Evolutionary conservation across 1,140 invertebrate genomes (phyloP).

Genomic region (Zaprionus ghesquierei): DNA sequence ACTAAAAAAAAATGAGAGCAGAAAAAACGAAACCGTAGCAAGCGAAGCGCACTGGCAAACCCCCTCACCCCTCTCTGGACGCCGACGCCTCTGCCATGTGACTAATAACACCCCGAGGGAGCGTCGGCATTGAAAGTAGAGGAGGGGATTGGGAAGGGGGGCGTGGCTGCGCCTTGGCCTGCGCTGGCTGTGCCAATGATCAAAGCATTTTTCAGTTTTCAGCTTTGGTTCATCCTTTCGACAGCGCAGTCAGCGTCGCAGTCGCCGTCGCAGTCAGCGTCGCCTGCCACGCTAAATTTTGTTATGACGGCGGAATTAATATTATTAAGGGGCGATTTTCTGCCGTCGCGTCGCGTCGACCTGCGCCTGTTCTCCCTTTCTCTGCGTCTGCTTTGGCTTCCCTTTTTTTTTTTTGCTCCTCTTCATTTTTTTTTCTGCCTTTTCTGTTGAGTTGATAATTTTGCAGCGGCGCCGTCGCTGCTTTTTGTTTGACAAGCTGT

Average conservation of each 20-base stretch:
- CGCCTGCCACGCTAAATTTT: conserved; percentile 70
- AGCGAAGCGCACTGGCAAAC: conserved; percentile 44
- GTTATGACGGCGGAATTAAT: conserved; percentile 80
- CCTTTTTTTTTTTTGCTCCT: conserved; percentile 15
- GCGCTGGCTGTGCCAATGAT: conserved; percentile 65
- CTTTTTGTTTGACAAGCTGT: conserved; percentile 61
- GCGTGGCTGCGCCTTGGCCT: conserved; percentile 11
- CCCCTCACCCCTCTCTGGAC: background rate
- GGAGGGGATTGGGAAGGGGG: no score
- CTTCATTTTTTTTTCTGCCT: conserved; percentile 6
- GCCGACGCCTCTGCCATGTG: conserved; percentile 53
- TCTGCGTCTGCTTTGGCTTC: conserved; percentile 7
- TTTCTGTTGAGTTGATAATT: conserved; percentile 64
- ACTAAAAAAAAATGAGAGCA: conserved; percentile 3
- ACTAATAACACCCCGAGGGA: conserved; percentile 80
- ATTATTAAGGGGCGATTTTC: conserved; percentile 74
- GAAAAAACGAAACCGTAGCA: conserved; percentile 50
- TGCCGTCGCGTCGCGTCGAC: no score
- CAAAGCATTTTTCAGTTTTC: conserved; percentile 66
- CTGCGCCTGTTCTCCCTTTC: no score
- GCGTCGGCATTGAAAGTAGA: no score
- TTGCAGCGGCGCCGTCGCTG: conserved; percentile 49
- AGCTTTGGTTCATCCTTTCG: conserved; percentile 46
- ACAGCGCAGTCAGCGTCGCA: background rate
- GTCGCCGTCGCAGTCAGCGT: background rate